Percentiles rank a stretch among this genome's conserved stretches.
Conservation (phyloP, 1,140 invertebrate species). For the Drosophila tsacasi region DNA sequence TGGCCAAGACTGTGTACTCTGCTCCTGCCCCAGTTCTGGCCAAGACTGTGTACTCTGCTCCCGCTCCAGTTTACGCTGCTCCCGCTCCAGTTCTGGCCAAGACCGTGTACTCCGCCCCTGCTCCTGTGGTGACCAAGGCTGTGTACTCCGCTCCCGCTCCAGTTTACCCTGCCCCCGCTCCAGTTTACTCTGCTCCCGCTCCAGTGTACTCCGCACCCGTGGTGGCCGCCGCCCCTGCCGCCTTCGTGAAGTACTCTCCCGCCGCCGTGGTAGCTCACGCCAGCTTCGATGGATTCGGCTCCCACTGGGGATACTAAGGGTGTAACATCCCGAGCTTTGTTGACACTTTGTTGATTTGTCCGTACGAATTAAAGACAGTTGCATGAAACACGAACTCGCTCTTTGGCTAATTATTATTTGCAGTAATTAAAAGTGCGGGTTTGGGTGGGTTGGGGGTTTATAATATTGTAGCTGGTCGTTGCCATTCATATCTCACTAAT, state of each 20-base stretch:
- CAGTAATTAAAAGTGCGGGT: constrained; percentile 21
- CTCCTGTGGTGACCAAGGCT: constrained; percentile 49
- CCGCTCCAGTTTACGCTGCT: constrained; percentile 65
- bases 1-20: constrained; percentile 63
- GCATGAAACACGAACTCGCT: constrained; percentile 43
- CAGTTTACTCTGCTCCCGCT: constrained; percentile 46
- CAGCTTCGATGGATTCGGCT: constrained; percentile 86
- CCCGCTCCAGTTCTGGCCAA: constrained; percentile 39
- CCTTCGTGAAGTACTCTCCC: constrained; percentile 85
- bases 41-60: constrained; percentile 48
- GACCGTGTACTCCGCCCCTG: constrained; percentile 86
- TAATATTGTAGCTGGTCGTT: neutral
- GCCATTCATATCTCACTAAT: neutral
- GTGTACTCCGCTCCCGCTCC: constrained; percentile 85
- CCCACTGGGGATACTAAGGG: constrained; percentile 86
- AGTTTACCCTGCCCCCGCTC: constrained; percentile 58
- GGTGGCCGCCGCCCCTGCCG: constrained; percentile 77
- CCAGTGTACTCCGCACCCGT: constrained; percentile 78
- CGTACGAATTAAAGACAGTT: constrained; percentile 51
- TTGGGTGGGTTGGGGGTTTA: too few species aligned
- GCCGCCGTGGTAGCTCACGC: constrained; percentile 86
- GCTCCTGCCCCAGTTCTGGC: constrained; percentile 86
- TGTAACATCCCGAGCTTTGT: constrained; percentile 24
- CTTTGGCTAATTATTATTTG: constrained; percentile 42
- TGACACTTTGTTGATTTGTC: constrained; percentile 66